Evolutionary conservation across 2,113 vertebrate species (phyloP), one percentile per base, ranked within the genome.

Genomic region (Hucho hucho): DNA sequence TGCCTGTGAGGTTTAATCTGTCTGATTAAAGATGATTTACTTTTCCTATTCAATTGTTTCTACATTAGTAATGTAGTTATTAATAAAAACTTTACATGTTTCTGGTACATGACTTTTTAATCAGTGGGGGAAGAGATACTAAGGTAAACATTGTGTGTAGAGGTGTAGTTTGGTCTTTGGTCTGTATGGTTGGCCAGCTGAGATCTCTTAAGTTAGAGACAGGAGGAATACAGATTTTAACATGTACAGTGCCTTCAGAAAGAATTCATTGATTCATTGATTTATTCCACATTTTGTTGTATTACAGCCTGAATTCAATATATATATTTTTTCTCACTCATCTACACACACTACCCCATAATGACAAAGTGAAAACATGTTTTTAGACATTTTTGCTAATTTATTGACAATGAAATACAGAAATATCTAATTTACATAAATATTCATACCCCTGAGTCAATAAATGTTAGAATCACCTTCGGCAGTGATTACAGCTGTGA

Each of bases 191-290:
- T 61, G 77, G 26, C 64, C 75, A 11, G 73, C 80, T 77, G 63
- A 37, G 73, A 81, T 77, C 70, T 82, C 79, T 74, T 67, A 32
- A 68, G 76, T 22, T 25, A 81, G 69, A 82, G 56, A 43, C 20
- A 82, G 14, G 72, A n/a, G 58, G 79, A 63, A 74, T 79, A 84
- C 77, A 82, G 76, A 83, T 84, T 87, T 87, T 86, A 72, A 75
- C 72, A 88, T 89, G 86, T 75, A 49, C 9, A 43, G 9, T 43
- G 37, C 37, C 9, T 43, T 43, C 37, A 43, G 9, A 43, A 43
- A 43, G 2, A 43, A 43, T 43, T 43, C 7, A 43, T 12, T n/a
- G n/a, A 43, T 9, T 9, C 7, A 9, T 43, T 11, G 9, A 12
- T 9, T 43, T 43, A 43, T 43, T 12, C 49, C 49, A 53, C 49